Evolutionary conservation across 2,888 invertebrate species (phyloP), one percentile per base, ranked within the genome.

Genomic region (Mesochorus sp.): DNA sequence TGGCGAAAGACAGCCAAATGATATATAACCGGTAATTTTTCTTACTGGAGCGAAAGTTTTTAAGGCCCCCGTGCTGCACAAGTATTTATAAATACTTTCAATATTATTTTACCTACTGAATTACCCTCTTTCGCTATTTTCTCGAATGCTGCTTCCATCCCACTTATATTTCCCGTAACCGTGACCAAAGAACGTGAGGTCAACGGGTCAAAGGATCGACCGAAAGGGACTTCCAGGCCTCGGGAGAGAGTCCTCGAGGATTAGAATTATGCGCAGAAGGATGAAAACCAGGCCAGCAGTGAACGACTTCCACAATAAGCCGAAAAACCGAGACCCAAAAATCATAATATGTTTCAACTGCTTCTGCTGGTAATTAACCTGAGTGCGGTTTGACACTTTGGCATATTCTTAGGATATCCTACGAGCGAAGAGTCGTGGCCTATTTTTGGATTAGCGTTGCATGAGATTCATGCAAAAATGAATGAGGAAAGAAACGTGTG

Each of bases 1-100:
- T 64, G 57, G 66, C 80, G 80, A 74, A 70, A 68, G 80, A 80
- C 73, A 81, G 76, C 75, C 79, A 76, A 74, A 81, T 89, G 86
- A 89, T 84, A 85, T 87, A 88, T 87, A 84, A 68, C 66, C 80
- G 76, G 85, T 81, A 83, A 88, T 89, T 88, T 89, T 88, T 89
- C 88, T 86, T 83, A 78, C 83, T 73, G 72, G 80, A 78, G 85
- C 84, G 86, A 89, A 89, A 88, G 87, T 87, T 84, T n/a, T 42
- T 80, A 49, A 75, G 67, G 76, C 51, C 39, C 53, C 44, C 67
- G 67, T 62, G 31, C n/a, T n/a, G 34, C 21, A 28, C 53, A 66
- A n/a, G n/a, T 75, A 79, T 71, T 71, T 71, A 68, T 70, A 37
- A 59, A 59, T 53, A 37, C 26, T 57, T 47, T 59, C 26, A 47